Conservation (phyloP, 2,797 vertebrate species). For the Myripristis jacobus region DNA sequence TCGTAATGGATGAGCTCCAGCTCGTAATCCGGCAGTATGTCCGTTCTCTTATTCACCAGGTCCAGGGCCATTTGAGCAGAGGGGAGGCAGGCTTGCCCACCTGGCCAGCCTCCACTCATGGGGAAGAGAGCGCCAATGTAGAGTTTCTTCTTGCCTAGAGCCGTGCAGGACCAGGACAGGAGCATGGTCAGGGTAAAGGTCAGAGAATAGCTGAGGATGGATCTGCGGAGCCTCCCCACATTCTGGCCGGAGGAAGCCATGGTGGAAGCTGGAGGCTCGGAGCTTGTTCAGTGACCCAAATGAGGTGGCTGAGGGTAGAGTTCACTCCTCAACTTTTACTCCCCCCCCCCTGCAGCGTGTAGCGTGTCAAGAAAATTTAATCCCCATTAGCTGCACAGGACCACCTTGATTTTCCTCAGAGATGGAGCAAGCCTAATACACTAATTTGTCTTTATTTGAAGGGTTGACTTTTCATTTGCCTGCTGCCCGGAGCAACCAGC, state of each 20-base stretch:
- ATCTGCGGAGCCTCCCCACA: background rate
- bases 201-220: constrained; percentile 44
- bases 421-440: background rate
- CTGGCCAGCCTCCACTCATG: constrained; percentile 95
- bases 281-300: background rate
- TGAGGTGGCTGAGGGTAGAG: too few species aligned
- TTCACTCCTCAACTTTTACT: constrained; percentile 1
- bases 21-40: constrained; percentile 94
- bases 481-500: background rate
- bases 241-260: constrained; percentile 52
- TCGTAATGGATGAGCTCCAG: constrained; percentile 92
- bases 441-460: background rate
- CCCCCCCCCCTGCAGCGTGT: background rate
- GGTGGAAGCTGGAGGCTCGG: constrained; percentile 5
- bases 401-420: constrained; percentile 13
- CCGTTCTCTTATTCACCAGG: constrained; percentile 90
- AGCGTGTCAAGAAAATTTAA: constrained; percentile 7
- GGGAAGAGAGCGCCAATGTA: constrained; percentile 95
- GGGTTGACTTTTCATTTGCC: background rate
- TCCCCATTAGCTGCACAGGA: constrained; percentile 13
- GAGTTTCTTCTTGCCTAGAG: constrained; percentile 91
- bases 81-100: constrained; percentile 92
- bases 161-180: constrained; percentile 77
- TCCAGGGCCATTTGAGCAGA: constrained; percentile 92
- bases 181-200: constrained; percentile 71